These are phyloP conservation scores for Parauchenoglanis punctatus DNA, from an alignment of 2,797 vertebrate species.

Conservation along the genomic window DNA sequence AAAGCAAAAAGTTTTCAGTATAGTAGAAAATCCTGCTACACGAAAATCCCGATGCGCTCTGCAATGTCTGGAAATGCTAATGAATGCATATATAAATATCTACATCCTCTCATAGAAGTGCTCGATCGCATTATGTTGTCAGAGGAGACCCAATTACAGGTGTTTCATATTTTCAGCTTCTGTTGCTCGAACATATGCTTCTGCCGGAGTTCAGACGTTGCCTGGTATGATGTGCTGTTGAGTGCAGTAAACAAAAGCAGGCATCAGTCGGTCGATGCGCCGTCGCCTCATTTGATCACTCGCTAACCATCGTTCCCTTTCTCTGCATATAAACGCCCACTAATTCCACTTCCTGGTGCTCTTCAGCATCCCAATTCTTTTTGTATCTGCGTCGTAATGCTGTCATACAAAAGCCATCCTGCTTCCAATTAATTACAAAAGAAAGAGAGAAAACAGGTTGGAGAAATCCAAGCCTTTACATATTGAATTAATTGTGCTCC, in stretches of 20 bases:
- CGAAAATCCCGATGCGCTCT: background rate
- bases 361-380: slow-evolving; percentile 49
- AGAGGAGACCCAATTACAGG: slow-evolving; percentile 64
- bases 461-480: slow-evolving; percentile 55
- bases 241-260: slow-evolving; percentile 62
- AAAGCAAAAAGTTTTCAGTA: background rate
- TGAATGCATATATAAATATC: slow-evolving; percentile 29
- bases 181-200: slow-evolving; percentile 47
- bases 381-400: slow-evolving; percentile 38
- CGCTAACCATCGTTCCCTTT: slow-evolving; percentile 24
- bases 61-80: background rate
- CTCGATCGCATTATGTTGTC: slow-evolving; percentile 49
- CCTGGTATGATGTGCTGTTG: slow-evolving; percentile 59
- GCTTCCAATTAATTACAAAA: slow-evolving; percentile 62
- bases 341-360: slow-evolving; percentile 33
- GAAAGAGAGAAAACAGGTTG: slow-evolving; percentile 51
- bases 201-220: slow-evolving; percentile 33
- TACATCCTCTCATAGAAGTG: background rate
- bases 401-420: slow-evolving; percentile 57
- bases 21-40: background rate
- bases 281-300: slow-evolving; percentile 35
- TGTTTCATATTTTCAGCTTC: slow-evolving; percentile 55
- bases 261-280: slow-evolving; percentile 54
- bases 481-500: slow-evolving; percentile 65
- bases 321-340: slow-evolving; percentile 45